phyloP scores from a whole-genome alignment of 2,113 vertebrate genomes.

The Microcebus tavaratra region DNA sequence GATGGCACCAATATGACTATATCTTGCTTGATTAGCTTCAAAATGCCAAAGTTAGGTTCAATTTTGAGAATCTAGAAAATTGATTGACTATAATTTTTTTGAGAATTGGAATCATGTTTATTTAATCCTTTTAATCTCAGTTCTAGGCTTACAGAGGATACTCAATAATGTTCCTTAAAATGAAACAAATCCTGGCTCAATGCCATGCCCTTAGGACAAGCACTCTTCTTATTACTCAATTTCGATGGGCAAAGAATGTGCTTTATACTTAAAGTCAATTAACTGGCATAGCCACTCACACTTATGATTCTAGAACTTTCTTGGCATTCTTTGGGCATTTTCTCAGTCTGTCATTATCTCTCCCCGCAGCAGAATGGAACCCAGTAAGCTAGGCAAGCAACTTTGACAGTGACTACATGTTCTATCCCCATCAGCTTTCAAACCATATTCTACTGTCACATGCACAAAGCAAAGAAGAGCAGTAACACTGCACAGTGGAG shows the following conservation, averaged over 20 bases:
- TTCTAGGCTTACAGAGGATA: not conserved
- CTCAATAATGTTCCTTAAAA: conserved; percentile 21
- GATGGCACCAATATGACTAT: not conserved
- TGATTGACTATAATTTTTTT: conserved; percentile 8
- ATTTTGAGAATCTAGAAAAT: conserved; percentile 17
- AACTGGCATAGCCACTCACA: not conserved
- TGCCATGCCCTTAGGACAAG: not conserved
- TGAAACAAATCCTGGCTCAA: conserved; percentile 11
- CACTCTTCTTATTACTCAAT: not conserved
- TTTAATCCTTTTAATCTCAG: not conserved
- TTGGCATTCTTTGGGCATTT: not conserved
- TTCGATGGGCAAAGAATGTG: not conserved
- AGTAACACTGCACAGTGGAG: not conserved
- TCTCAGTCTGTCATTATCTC: not conserved
- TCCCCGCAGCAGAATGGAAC: not conserved
- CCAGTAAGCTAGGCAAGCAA: not conserved
- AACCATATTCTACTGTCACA: not conserved
- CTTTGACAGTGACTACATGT: not conserved
- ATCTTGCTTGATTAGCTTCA: not conserved
- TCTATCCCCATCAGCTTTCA: not conserved
- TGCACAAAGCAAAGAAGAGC: not conserved
- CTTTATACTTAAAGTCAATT: conserved; percentile 37
- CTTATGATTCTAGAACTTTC: conserved; percentile 35
- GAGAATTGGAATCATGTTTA: not conserved
- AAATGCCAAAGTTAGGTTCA: not conserved